These are phyloP conservation scores for Pachypeltis micranthus DNA, from an alignment of 1,140 invertebrate genomes.

Conservation along the genomic window DNA sequence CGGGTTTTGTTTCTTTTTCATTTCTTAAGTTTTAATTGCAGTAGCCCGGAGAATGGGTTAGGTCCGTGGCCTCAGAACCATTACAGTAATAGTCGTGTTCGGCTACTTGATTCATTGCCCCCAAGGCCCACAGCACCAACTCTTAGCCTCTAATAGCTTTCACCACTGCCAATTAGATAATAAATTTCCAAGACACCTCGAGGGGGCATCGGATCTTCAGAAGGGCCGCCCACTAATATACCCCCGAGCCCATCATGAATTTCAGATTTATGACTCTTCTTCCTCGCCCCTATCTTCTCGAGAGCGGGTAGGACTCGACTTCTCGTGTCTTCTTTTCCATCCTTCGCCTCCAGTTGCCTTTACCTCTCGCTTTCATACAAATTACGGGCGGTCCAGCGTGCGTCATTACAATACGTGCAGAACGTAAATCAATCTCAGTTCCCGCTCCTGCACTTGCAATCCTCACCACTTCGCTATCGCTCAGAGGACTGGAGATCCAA, in stretches of 20 bases:
- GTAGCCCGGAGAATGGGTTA: background rate
- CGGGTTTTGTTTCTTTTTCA: no score
- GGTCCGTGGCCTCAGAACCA: background rate
- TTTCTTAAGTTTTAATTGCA: constrained; percentile 8
- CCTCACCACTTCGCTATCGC: constrained; percentile 4
- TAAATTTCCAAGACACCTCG: constrained; percentile 21
- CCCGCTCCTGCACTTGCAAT: constrained; percentile 6
- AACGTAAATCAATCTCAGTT: background rate
- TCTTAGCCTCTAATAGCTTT: constrained; percentile 20
- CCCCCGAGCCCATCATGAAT: constrained; percentile 8
- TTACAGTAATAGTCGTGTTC: constrained; percentile 13
- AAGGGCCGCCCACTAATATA: constrained; percentile 9
- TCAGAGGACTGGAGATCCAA: no score
- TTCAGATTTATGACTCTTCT: constrained; percentile 14
- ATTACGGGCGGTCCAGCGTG: background rate
- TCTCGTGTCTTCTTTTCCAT: background rate
- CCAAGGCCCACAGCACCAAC: constrained; percentile 7
- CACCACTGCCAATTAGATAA: constrained; percentile 23
- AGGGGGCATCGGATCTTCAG: constrained; percentile 3
- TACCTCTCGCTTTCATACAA: constrained; percentile 5
- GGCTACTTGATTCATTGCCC: constrained; percentile 14
- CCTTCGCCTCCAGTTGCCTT: background rate
- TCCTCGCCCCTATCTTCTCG: background rate
- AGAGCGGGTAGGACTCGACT: background rate
- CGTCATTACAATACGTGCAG: background rate